Conservation (phyloP, 2,888 invertebrate genomes). For the Neuroscelio doddi region DNA sequence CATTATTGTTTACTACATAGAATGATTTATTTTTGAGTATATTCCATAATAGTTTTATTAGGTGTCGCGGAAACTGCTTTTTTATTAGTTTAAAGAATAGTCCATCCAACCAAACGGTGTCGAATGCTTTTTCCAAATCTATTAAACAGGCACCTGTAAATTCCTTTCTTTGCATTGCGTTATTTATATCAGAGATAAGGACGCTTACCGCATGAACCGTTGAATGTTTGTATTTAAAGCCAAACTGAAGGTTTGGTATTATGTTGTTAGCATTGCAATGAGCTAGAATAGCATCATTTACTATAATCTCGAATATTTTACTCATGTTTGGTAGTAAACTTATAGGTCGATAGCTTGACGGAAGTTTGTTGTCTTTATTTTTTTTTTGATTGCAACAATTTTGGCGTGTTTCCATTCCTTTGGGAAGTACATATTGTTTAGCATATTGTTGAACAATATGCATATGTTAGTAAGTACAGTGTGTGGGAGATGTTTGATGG, state of each 20-base stretch:
- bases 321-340: too few species aligned
- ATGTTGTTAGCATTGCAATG: constrained; percentile 24
- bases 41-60: constrained; percentile 21
- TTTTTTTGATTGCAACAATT: too few species aligned
- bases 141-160: constrained; percentile 27
- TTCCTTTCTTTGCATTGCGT: constrained; percentile 12
- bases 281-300: constrained; percentile 20
- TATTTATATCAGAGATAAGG: constrained; percentile 18
- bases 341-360: too few species aligned
- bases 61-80: constrained; percentile 25
- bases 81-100: constrained; percentile 34
- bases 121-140: constrained; percentile 36
- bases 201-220: too few species aligned
- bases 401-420: too few species aligned
- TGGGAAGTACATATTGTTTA: too few species aligned
- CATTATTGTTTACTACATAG: constrained; percentile 1
- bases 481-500: too few species aligned
- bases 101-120: constrained; percentile 30
- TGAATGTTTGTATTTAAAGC: constrained; percentile 42
- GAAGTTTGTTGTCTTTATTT: constrained; percentile 14
- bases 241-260: constrained; percentile 42
- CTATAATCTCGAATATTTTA: too few species aligned
- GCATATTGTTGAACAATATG: constrained; percentile 43
- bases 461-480: too few species aligned
- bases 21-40: constrained; percentile 31